phyloP scores from a whole-genome alignment of 2,113 vertebrate species.

The zebrafish (Danio rerio) region GRCz12tu NC_133188.1:41051001-41051500 shows the following conservation, averaged over 20 bases:
- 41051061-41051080: not conserved
- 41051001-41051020: not conserved
- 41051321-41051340: no score
- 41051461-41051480: not conserved
- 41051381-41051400: constrained; percentile 8
- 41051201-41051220: no score
- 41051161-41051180: constrained; percentile 5
- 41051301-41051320: no score
- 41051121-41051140: not conserved
- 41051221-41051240: no score
- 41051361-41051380: not conserved
- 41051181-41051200: no score
- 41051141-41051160: not conserved
- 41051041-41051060: not conserved
- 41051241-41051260: no score
- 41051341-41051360: no score
- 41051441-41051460: not conserved
- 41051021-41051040: not conserved
- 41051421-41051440: not conserved
- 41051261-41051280: no score
- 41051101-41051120: not conserved
- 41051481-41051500: not conserved
- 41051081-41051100: not conserved
- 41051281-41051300: no score
- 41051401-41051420: constrained; percentile 1